A percentile compares a stretch with the other conserved stretches of the same genome.
phyloP scores from a whole-genome alignment of 2,113 vertebrate species.

The Brienomyrus longianalis region DNA sequence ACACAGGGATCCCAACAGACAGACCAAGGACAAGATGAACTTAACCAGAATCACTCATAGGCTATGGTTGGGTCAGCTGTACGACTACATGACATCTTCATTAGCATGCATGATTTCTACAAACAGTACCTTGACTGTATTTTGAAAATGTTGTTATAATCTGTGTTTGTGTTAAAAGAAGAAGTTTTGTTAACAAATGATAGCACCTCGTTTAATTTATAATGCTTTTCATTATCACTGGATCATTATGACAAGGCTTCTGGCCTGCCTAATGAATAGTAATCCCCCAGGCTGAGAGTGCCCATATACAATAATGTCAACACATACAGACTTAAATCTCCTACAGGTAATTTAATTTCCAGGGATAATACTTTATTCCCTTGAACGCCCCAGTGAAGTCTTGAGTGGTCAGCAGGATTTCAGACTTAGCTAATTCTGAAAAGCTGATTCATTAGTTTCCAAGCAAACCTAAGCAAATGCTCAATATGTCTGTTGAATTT shows the following conservation, averaged over 20 bases:
- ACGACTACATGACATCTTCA: not conserved
- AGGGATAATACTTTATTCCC: conserved; percentile 24
- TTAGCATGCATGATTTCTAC: not conserved
- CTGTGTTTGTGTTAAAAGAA: not conserved
- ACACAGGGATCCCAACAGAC: not conserved
- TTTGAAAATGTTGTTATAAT: not conserved
- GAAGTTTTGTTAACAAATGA: not conserved
- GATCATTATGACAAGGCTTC: not conserved
- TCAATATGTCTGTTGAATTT: conserved; percentile 1
- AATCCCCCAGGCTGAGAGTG: conserved; percentile 5
- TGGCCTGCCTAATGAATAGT: not conserved
- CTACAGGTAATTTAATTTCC: conserved; percentile 27
- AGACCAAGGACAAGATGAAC: not conserved
- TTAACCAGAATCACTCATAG: not conserved
- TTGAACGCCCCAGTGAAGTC: conserved; percentile 14
- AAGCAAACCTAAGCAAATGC: conserved; percentile 8
- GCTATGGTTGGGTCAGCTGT: not conserved
- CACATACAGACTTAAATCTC: conserved; percentile 16
- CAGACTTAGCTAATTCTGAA: conserved; percentile 23
- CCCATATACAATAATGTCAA: conserved; percentile 19
- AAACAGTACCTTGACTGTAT: not conserved
- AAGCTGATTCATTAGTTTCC: conserved; percentile 31
- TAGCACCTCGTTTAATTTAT: not conserved
- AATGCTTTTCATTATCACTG: not conserved
- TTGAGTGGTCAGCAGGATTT: conserved; percentile 30